Percentiles rank a stretch among this genome's conserved stretches.
Conservation (phyloP, 2,888 invertebrate species). For the Timandra comae region DNA sequence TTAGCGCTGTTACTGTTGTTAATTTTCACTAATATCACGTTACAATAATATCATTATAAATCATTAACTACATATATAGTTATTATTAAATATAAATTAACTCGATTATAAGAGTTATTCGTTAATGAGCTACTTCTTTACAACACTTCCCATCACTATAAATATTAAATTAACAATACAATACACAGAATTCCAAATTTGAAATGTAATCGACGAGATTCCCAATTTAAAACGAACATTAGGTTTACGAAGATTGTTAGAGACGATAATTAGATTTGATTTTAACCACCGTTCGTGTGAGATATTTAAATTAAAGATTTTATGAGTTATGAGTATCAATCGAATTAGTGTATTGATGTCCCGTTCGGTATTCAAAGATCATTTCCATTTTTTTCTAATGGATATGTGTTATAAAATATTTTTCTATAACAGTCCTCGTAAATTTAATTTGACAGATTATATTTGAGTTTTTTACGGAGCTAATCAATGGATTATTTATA, state of each 20-base stretch:
- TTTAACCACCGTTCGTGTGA: slow-evolving; percentile 17
- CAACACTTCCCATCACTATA: no score
- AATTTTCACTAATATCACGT: no score
- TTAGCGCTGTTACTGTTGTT: no score
- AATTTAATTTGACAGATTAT: no score
- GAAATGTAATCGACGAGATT: slow-evolving; percentile 24
- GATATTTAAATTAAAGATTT: slow-evolving; percentile 22
- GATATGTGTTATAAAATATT: slow-evolving; percentile 9
- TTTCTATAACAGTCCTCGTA: no score
- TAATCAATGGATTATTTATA: not conserved
- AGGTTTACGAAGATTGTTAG: slow-evolving; percentile 23
- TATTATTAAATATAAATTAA: no score
- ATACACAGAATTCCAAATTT: slow-evolving; percentile 23
- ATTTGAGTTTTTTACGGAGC: no score
- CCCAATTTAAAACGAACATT: slow-evolving; percentile 24
- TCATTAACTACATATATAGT: no score
- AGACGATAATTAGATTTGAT: slow-evolving; percentile 22
- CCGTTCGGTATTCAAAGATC: slow-evolving; percentile 14
- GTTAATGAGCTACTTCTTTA: no score
- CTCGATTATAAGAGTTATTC: no score
- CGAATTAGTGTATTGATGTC: slow-evolving; percentile 19
- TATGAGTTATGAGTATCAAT: slow-evolving; percentile 22
- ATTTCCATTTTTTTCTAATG: slow-evolving; percentile 6
- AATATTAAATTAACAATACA: no score
- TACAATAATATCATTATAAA: no score